Evolutionary conservation across 2,888 invertebrate species (phyloP), one percentile per base, ranked within the genome.

Genomic region (Ectemnius cavifrons): DNA sequence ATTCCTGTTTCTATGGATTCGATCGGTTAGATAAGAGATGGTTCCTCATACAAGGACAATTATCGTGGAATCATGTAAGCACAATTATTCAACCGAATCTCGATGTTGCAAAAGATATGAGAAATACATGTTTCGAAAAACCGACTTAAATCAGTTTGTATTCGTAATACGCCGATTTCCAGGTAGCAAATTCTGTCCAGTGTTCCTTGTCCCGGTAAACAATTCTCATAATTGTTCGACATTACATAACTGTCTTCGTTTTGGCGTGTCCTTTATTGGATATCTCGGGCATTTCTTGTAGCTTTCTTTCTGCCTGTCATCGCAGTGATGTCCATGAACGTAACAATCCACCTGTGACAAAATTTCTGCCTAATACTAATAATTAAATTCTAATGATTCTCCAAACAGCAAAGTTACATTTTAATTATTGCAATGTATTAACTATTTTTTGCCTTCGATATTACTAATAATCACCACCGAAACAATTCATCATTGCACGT

Each of bases 1-100:
- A 64, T 63, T 69, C 52, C 60, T 67, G 56, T 67, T 58, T 56
- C 23, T 20, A 49, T 67, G 57, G 66, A 73, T 23, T 46, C 20
- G 28, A 66, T 70, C 28, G 62, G 46, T 78, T 70, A 67, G 67
- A 27, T 56, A 66, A 70, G 59, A 63, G 46, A 6, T 45, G 66
- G 63, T 67, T 52, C 60, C 52, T 63, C 49, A 57, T n/a, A 14
- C 52, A 6, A 8, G 37, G 52, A 52, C 52, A 52, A 16, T 52
- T 14, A 52, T 16, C n/a, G 52, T 52, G 4, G 8, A 59, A 18
- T 61, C 20, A 45, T 23, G 63, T 47, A 52, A 73, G 57, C 47
- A 56, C 27, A 16, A 74, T 76, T 57, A 56, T 56, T 49, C 61
- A 60, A 64, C 57, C 47, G 63, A 45, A 76, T 62, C 45, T 46